Base-by-base conservation (phyloP, 2,113 vertebrate species). In the Nematolebias whitei region DNA sequence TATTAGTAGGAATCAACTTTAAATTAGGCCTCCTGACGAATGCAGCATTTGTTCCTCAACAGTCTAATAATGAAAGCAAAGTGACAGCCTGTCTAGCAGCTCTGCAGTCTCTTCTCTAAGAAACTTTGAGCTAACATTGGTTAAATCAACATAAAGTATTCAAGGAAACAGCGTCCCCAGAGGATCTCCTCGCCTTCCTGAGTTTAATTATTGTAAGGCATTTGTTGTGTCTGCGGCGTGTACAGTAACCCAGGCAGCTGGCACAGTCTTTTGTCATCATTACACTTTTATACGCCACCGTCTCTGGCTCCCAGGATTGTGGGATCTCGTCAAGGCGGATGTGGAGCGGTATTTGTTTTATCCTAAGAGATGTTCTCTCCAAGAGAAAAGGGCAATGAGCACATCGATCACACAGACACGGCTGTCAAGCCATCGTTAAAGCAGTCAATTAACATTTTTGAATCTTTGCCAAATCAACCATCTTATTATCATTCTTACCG, bases 381-480 rank as follows among this genome's bases (percentile, higher is more conserved):
- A 49, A 76, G 79, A 74, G 72, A 75, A 85, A 85, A 80, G 77
- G 81, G 39, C 72, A 68, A 82, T 51, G 66, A 78, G 78, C 69
- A 39, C 86, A 88, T 91, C 83, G 67, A 92, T 92, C 89, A 91
- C 67, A 20, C 65, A 0, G 74, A 58, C 88, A 84, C 79, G 61
- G 39, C 82, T 86, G 89, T 88, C 86, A 85, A 72, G 63, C 83
- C 71, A 43, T 73, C 57, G 51, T 77, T 19, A 71, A 74, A 80
- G 84, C 87, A 91, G 74, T 90, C 89, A 88, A 87, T 91, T 89
- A 87, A 80, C 65, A 82, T 83, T 87, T 87, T 76, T 83, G 86
- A 88, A 70, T 82, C 41, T 4, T 68, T 66, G 85, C 90, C 86
- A 86, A 80, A 80, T 74, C 86, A 58, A 54, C 71, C 74, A 75